These are phyloP conservation scores for Ianthella basta DNA, from an alignment of 37 sponge, comb jelly and placozoan genomes.

Conservation along the genomic window DNA sequence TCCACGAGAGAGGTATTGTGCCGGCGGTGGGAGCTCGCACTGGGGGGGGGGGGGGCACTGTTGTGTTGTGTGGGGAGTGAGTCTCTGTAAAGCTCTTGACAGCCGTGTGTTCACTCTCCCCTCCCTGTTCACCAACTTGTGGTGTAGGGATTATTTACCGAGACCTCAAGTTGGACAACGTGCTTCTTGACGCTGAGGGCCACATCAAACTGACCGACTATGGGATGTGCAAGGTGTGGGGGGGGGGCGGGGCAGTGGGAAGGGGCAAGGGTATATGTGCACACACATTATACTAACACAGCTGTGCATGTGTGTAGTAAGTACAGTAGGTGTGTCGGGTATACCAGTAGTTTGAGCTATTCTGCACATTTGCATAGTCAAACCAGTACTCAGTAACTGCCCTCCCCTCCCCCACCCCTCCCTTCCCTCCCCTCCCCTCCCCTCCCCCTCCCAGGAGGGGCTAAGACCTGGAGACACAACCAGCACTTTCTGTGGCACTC, in stretches of 20 bases:
- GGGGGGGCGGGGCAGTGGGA: too few relatives aligned
- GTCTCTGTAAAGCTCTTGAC: too few relatives aligned
- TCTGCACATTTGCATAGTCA: not conserved
- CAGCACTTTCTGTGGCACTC: constrained; percentile 98
- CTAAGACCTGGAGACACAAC: constrained; percentile 93
- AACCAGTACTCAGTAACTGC: not conserved
- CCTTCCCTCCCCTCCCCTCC: too few relatives aligned
- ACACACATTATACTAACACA: not conserved
- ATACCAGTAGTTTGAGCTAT: not conserved
- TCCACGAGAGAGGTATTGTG: constrained; percentile 89
- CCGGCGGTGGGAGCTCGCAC: too few relatives aligned
- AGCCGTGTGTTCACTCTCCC: not conserved
- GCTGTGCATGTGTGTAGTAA: not conserved
- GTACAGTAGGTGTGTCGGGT: not conserved
- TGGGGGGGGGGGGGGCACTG: not conserved
- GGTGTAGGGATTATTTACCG: constrained; percentile 89
- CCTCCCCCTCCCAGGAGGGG: constrained; percentile 52
- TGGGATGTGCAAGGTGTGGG: constrained; percentile 95
- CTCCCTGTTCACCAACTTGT: not conserved
- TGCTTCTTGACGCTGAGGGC: constrained; percentile 90
- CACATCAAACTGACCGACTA: constrained; percentile 98
- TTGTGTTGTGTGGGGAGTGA: not conserved
- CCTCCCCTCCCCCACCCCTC: not conserved
- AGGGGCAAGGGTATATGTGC: not conserved
- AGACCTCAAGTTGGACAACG: constrained; percentile 96